A percentile compares a stretch with the other conserved stretches of the same genome.
phyloP scores from a whole-genome alignment of 2,888 invertebrate genomes.

The Eristalis intricaria region DNA sequence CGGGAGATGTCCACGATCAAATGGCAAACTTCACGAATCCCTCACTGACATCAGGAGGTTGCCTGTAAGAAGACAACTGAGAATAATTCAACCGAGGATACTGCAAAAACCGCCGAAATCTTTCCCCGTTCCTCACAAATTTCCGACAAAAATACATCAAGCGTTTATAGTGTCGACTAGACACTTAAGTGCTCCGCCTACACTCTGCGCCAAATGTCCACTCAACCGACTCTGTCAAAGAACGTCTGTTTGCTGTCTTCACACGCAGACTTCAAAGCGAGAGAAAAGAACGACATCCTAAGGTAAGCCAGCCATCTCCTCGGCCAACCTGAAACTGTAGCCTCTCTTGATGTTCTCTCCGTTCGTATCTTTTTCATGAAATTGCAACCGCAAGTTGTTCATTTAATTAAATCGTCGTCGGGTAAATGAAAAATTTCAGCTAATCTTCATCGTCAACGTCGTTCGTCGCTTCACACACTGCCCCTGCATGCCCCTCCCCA shows the following conservation, averaged over 20 bases:
- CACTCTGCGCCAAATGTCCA: not conserved
- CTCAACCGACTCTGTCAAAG: too few relatives aligned
- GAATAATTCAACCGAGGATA: not conserved
- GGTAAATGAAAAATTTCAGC: slow-evolving; percentile 58
- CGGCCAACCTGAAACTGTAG: too few relatives aligned
- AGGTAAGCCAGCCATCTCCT: too few relatives aligned
- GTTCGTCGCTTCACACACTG: slow-evolving; percentile 11
- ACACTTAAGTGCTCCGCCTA: not conserved
- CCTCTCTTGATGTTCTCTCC: too few relatives aligned
- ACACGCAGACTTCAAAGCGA: too few relatives aligned
- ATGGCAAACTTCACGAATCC: too few relatives aligned
- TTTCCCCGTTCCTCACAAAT: not conserved
- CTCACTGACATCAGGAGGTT: too few relatives aligned
- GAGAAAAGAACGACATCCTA: too few relatives aligned
- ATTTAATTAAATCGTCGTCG: slow-evolving; percentile 47
- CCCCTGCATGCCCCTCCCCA: not conserved
- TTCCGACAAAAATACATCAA: not conserved
- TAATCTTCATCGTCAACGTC: slow-evolving; percentile 39
- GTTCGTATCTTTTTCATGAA: not conserved
- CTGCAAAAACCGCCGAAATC: not conserved
- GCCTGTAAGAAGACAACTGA: not conserved
- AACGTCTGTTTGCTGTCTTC: too few relatives aligned
- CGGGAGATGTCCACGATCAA: too few relatives aligned
- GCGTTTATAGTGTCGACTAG: not conserved
- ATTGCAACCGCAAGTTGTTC: slow-evolving; percentile 46